A percentile compares a stretch with the other conserved stretches of the same genome.
These are phyloP conservation scores for Porites cylindrica DNA, from an alignment of 92 coral and sea anemone species.

Conservation along the genomic window DNA sequence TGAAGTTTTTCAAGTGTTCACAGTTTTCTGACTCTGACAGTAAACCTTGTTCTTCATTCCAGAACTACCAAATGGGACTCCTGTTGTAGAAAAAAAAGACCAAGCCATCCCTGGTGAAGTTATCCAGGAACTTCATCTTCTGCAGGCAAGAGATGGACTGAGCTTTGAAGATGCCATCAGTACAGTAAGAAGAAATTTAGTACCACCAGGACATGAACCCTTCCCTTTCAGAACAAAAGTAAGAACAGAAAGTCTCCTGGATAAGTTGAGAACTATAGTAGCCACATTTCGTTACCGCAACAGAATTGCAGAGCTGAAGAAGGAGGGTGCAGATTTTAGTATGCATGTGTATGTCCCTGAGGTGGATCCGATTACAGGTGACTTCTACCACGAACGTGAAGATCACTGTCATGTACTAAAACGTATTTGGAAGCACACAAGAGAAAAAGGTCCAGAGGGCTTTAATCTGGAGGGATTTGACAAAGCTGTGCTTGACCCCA, in stretches of 20 bases:
- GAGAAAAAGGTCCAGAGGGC: constrained; percentile 61
- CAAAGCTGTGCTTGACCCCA: constrained; percentile 58
- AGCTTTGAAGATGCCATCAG: constrained; percentile 65
- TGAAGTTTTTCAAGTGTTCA: no score
- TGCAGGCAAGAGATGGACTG: constrained; percentile 32
- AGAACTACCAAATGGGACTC: constrained; percentile 61
- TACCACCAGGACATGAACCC: constrained; percentile 67
- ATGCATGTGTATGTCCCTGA: constrained; percentile 70
- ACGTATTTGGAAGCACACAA: constrained; percentile 56
- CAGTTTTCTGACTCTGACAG: no score
- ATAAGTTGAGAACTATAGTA: constrained; percentile 58
- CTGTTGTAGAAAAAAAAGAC: constrained; percentile 38
- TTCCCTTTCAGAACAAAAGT: constrained; percentile 57
- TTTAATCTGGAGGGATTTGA: constrained; percentile 66
- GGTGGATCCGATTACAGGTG: constrained; percentile 51
- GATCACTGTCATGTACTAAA: constrained; percentile 72
- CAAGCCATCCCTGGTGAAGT: constrained; percentile 59
- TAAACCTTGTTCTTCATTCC: neutral
- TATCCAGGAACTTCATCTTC: constrained; percentile 43
- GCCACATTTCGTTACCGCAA: constrained; percentile 60
- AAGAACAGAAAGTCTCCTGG: constrained; percentile 41
- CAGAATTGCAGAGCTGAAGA: constrained; percentile 27
- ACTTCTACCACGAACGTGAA: constrained; percentile 59
- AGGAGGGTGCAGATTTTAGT: constrained; percentile 43
- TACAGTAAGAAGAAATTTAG: constrained; percentile 51